phyloP scores from a whole-genome alignment of 2,888 invertebrate genomes.

The Galerucella calmariensis region DNA sequence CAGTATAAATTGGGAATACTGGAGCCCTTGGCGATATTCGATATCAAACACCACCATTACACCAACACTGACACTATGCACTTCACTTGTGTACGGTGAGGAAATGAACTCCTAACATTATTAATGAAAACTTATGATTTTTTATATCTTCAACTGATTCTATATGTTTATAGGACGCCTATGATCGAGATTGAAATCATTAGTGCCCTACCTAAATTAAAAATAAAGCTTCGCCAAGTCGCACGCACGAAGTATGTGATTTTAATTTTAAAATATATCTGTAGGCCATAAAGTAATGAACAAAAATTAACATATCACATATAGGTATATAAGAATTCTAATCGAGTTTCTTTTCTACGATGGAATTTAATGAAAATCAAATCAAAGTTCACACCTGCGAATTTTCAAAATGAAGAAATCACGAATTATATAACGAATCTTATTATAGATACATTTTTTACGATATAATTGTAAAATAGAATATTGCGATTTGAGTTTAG shows the following conservation, averaged over 20 bases:
- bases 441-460: too few species aligned
- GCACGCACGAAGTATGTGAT: conserved; percentile 31
- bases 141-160: neutral
- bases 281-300: conserved; percentile 25
- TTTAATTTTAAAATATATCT: conserved; percentile 35
- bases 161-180: neutral
- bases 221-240: conserved; percentile 8
- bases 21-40: too few species aligned
- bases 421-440: neutral
- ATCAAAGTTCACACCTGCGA: conserved; percentile 3
- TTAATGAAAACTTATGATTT: too few species aligned
- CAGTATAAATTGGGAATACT: too few species aligned
- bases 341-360: conserved; percentile 14
- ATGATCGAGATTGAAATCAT: conserved; percentile 17
- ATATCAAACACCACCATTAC: too few species aligned
- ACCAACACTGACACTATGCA: too few species aligned
- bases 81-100: too few species aligned
- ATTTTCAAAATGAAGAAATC: conserved; percentile 7
- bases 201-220: conserved; percentile 23
- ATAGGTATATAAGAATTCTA: conserved; percentile 15
- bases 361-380: conserved; percentile 18
- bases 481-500: neutral
- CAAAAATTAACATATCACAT: conserved; percentile 14
- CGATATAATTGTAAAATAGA: too few species aligned
- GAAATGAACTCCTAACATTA: too few species aligned